Evolutionary conservation across 2,888 invertebrate species (phyloP), one percentile per base, ranked within the genome.

Genomic region (Melanostoma mellinum): DNA sequence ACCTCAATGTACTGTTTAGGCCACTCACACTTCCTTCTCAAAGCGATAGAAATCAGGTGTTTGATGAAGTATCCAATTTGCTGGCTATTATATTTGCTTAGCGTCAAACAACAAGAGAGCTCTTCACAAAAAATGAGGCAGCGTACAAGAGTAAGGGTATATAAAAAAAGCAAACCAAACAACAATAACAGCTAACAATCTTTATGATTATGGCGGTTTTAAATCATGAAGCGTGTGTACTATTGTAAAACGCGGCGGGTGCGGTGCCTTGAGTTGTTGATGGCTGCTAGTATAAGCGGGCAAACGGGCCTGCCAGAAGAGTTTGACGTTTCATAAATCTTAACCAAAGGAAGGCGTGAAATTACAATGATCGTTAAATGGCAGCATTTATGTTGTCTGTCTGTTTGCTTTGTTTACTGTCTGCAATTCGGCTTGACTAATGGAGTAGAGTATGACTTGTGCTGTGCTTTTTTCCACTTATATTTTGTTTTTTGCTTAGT

Each of bases 331-430:
- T 79, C 74, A 84, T 84, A 84, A 84, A 84, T 84, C 84, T 79
- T 50, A 35, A 46, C 61, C 55, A 71, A 20, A 63, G 63, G 78
- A 84, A 84, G 84, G 84, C 84, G 84, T 84, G 84, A 84, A 84
- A 84, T 79, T 79, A 84, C 84, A 78, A 84, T 75, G 84, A 74
- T 84, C 84, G 84, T 84, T 84, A 84, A 84, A 79, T 79, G 71
- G 84, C 84, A 79, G 78, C 84, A 65, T 84, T 84, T 84, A 79
- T 79, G 84, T 71, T 84, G 84, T 84, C 84, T 84, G 78, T 78
- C 84, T 84, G 84, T 84, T 84, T 84, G 84, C 75, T 79, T 84
- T 74, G 84, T 79, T 84, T 84, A 75, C 79, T 84, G 84, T 84
- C 84, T 84, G 79, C 71, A 74, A 84, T 84, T 84, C 75, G 65